phyloP scores from a whole-genome alignment of 2,797 vertebrate species.

The Podarcis lilfordi region DNA sequence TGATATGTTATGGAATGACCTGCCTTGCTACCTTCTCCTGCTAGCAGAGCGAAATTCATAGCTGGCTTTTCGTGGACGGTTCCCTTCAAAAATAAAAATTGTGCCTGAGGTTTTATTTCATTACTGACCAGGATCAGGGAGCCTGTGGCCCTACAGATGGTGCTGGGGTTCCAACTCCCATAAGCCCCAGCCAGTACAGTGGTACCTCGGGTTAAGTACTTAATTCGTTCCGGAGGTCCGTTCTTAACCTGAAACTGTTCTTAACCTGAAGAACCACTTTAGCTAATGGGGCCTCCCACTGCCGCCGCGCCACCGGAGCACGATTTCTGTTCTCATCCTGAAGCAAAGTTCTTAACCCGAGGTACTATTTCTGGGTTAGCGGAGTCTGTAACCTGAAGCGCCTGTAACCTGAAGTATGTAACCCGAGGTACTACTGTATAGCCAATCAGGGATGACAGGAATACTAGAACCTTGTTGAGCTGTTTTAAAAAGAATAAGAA shows the following conservation, averaged over 20 bases:
- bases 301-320: fast-evolving
- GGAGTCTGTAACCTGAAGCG: no score
- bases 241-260: no score
- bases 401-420: no score
- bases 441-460: neutral
- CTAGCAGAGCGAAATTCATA: neutral
- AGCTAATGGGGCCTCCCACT: no score
- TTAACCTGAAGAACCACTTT: no score
- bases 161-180: neutral
- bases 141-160: neutral
- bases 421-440: no score
- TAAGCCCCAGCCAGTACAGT: no score
- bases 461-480: neutral
- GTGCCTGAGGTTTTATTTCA: neutral
- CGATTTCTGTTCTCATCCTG: no score
- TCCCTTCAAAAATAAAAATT: neutral
- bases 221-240: no score
- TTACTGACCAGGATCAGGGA: neutral
- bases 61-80: neutral
- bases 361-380: no score
- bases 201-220: no score
- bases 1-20: neutral
- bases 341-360: no score
- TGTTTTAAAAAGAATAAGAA: conserved; percentile 31
- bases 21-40: neutral